Evolutionary conservation across 1,140 invertebrate genomes (phyloP), one percentile per base, ranked within the genome.

Genomic region (Ostrea denselamellosa): DNA sequence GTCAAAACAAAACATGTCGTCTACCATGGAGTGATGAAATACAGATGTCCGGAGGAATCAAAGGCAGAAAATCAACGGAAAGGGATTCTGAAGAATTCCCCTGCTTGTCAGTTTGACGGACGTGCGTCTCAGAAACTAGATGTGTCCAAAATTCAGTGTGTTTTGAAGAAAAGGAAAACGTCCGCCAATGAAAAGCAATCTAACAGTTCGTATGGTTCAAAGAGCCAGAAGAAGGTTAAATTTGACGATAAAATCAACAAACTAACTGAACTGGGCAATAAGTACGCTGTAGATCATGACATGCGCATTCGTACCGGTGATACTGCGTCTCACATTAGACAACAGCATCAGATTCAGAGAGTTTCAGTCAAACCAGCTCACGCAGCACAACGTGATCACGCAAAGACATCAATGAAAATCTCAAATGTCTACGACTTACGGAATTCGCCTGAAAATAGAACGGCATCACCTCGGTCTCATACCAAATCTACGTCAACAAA

Each of bases 181-280:
- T 52, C 51, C 0, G 44, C 82, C 12, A 83, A 83, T 53, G 82
- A 83, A 17, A 83, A 83, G 19, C 82, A 53, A 12, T 83, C 82
- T 4, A 54, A 53, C 22, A 83, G 82, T n/a, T 52, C 51, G 19
- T 17, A 34, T 17, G 22, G 44, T 22, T 52, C 44, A 52, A 83
- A 83, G 82, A 83, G 82, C 25, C 51, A 83, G 44, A 83, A 83
- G 28, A 83, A 83, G 25, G 82, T 83, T 9, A 83, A 83, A 83
- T 83, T 83, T 54, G 82, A 83, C 17, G 82, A 83, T 14, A 83
- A 83, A 83, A 34, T 83, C 8, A 83, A 83, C 19, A 52, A 54
- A n/a, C 53, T 83, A 17, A 54, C 44, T 5, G 82, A 83, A 83
- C 82, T 83, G n/a, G 82, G 82, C 22, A 53, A 52, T 7, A 83